Percentiles rank a stretch among this genome's conserved stretches.
phyloP scores from a whole-genome alignment of 2,888 invertebrate genomes.

The Frankliniella intonsa region DNA sequence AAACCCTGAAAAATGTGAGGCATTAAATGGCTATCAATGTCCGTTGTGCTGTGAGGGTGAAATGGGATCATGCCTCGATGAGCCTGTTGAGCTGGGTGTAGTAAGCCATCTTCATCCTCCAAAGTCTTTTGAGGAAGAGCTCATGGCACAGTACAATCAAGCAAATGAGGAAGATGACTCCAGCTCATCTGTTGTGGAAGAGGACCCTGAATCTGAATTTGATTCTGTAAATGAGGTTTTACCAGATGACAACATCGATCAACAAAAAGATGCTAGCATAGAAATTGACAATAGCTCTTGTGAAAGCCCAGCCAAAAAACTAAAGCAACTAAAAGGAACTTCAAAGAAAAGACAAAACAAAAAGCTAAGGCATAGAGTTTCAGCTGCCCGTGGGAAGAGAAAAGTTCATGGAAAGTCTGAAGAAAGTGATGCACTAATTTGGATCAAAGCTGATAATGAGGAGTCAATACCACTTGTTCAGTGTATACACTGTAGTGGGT shows the following conservation, averaged over 20 bases:
- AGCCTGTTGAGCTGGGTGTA: neutral
- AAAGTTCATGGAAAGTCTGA: neutral
- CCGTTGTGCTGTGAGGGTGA: neutral
- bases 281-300: neutral
- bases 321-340: neutral
- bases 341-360: neutral
- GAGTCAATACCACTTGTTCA: conserved; percentile 1
- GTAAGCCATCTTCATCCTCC: neutral
- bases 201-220: neutral
- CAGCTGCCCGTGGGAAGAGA: neutral
- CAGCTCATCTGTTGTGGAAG: neutral
- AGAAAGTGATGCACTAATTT: neutral
- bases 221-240: neutral
- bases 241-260: neutral
- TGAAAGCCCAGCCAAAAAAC: neutral
- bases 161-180: conserved; percentile 8
- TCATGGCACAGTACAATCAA: neutral
- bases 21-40: neutral
- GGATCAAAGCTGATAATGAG: conserved; percentile 3
- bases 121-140: neutral
- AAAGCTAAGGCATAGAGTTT: neutral
- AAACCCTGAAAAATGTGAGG: neutral
- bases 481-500: neutral
- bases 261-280: neutral
- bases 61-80: neutral